Evolutionary conservation across 1,140 invertebrate genomes (phyloP), one percentile per base, ranked within the genome.

Genomic region (Pseudomyrmex concolor): DNA sequence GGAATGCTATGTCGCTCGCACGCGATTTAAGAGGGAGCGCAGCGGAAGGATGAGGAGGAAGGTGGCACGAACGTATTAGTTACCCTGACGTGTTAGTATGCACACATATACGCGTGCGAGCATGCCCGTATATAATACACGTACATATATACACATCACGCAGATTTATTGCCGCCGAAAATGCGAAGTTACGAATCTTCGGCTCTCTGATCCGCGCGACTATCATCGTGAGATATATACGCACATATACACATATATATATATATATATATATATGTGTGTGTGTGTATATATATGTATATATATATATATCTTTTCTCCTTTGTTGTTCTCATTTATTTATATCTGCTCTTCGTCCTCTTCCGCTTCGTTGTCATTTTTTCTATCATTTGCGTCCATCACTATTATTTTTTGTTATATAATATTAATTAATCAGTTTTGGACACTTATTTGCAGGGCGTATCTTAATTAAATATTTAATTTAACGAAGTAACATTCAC

Each of bases 11-110:
- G 48, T 48, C 62, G 62, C 72, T 76, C 72, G 51, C 62, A 60
- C 81, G 60, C 51, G 71, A 77, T 64, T 50, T 34, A 34, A 34
- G 0, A 13, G 12, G 10, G 34, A 70, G 54, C 64, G 64, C 7
- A 80, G 51, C 54, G 63, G 12, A 64, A 8, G 17, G 34, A 45
- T 45, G 13, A 43, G 34, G 19, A 13, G 12, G 12, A 25, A n/a
- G 60, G 50, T 73, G 71, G 78, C 78, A 87, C 81, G 70, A 83
- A 84, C 71, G 85, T 43, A 17, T 87, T 87, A 80, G 57, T 77
- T 88, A 88, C 86, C 86, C 86, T 88, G 86, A 87, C 85, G 77
- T 85, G 76, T 76, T 70, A 74, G 66, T 85, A 85, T 78, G 83
- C 86, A 82, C 72, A 87, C 77, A 83, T 87, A 80, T 87, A 84